Evolutionary conservation across 2,797 vertebrate species (phyloP).

Genomic region (Anguilla marmorata): DNA sequence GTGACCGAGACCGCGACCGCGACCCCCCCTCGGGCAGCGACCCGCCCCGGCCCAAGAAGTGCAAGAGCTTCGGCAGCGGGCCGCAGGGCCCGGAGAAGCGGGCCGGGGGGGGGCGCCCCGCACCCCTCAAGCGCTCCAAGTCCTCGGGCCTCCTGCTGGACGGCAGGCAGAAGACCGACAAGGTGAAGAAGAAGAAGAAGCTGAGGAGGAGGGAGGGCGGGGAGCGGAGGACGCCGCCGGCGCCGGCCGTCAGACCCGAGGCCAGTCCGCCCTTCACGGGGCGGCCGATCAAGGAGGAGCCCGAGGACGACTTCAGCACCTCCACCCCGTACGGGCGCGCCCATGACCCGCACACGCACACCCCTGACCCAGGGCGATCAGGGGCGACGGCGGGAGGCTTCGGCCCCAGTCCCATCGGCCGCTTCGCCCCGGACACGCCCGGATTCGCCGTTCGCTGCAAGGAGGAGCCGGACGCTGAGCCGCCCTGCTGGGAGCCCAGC

Average conservation of each 20-base stretch:
- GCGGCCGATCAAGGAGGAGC: conserved; percentile 80
- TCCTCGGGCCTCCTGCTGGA: conserved; percentile 77
- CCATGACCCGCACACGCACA: conserved; percentile 46
- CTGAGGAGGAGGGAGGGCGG: conserved; percentile 69
- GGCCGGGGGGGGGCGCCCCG: conserved; percentile 49
- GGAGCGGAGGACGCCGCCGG: conserved; percentile 52
- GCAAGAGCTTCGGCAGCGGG: conserved; percentile 68
- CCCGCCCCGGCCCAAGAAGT: conserved; percentile 56
- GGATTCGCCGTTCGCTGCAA: conserved; percentile 65
- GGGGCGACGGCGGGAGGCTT: not conserved
- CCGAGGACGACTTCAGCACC: conserved; percentile 76
- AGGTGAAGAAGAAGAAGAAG: conserved; percentile 87
- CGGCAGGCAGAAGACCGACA: conserved; percentile 85
- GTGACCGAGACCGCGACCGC: conserved; percentile 34
- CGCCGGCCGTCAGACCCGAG: not conserved
- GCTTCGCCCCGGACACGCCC: conserved; percentile 48
- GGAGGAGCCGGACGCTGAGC: conserved; percentile 65
- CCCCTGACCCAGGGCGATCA: conserved; percentile 46
- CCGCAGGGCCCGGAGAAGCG: conserved; percentile 66
- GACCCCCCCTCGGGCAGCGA: conserved; percentile 64
- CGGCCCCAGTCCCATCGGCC: not conserved
- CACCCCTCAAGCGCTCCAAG: conserved; percentile 69
- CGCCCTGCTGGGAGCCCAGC: conserved; percentile 61
- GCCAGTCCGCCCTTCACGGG: conserved; percentile 53
- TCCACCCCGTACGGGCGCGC: conserved; percentile 52